These are phyloP conservation scores for Caenorhabditis sp. DNA, from an alignment of 2,888 invertebrate genomes.

Conservation along the genomic window DNA sequence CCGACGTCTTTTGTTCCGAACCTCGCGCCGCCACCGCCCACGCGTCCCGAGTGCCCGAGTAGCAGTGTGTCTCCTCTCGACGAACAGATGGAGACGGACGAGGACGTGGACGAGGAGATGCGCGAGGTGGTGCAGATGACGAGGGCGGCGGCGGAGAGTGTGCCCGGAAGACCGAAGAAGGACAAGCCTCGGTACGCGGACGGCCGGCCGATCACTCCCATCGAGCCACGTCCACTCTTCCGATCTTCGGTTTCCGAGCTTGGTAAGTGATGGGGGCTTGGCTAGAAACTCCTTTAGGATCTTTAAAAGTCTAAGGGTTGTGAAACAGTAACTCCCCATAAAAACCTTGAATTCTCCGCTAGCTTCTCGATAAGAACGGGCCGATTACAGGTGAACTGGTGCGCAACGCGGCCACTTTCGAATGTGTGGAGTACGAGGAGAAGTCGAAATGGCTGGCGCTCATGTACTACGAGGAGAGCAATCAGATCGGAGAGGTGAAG, in stretches of 20 bases:
- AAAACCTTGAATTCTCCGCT: not conserved
- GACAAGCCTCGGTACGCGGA: not conserved
- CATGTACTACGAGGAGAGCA: slow-evolving; percentile 28
- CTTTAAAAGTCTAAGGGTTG: not conserved
- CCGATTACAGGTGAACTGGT: not conserved
- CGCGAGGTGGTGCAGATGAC: not conserved
- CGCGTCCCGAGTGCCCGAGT: no score
- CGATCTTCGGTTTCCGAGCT: slow-evolving; percentile 12
- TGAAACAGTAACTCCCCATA: no score
- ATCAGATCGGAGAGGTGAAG: not conserved
- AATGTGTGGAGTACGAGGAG: slow-evolving; percentile 44
- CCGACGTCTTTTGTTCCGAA: no score
- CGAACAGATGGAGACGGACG: not conserved
- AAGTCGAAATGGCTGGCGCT: slow-evolving; percentile 16
- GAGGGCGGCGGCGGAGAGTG: not conserved
- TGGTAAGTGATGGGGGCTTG: not conserved
- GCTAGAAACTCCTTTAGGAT: not conserved
- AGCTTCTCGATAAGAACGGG: not conserved
- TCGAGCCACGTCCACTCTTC: slow-evolving; percentile 14
- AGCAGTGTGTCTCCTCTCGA: no score
- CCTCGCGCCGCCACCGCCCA: no score
- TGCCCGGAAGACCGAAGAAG: not conserved
- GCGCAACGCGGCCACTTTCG: not conserved
- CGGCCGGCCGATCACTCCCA: slow-evolving; percentile 10
- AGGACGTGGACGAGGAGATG: not conserved